A percentile compares a stretch with the other conserved stretches of the same genome.
phyloP scores from a whole-genome alignment of 2,113 vertebrate species.

The Excalfactoria chinensis region DNA sequence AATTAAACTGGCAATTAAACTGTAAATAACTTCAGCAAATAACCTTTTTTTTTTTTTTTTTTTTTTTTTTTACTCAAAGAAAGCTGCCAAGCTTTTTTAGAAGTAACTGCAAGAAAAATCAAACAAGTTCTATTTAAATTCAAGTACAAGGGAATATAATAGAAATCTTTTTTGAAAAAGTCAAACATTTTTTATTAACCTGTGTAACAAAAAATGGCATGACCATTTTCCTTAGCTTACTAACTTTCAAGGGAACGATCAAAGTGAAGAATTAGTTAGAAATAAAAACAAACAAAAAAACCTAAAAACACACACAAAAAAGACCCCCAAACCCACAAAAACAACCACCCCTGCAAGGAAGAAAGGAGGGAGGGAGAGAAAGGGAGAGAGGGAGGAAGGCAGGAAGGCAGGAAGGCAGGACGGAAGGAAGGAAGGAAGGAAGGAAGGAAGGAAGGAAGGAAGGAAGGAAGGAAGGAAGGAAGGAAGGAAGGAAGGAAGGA shows the following conservation, averaged over 20 bases:
- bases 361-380: not conserved
- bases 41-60: slow-evolving; percentile 14
- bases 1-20: slow-evolving; percentile 52
- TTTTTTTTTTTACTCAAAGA: slow-evolving; percentile 2
- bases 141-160: not conserved
- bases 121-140: not conserved
- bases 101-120: slow-evolving; percentile 4
- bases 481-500: too few species aligned
- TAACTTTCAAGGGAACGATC: not conserved
- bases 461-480: too few species aligned
- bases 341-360: too few species aligned
- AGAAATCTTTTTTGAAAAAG: not conserved
- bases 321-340: not conserved
- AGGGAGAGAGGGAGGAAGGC: too few species aligned
- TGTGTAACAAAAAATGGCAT: not conserved
- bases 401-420: too few species aligned
- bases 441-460: not conserved
- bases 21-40: slow-evolving; percentile 46
- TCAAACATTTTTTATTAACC: slow-evolving; percentile 1
- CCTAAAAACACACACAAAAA: not conserved
- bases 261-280: slow-evolving; percentile 11
- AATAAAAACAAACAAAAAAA: not conserved
- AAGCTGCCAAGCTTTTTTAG: not conserved
- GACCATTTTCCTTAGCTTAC: not conserved
- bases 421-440: too few species aligned